Percentiles rank a stretch among this genome's conserved stretches.
phyloP scores from a whole-genome alignment of 1,140 invertebrate genomes.

The Drosophila teissieri region DNA sequence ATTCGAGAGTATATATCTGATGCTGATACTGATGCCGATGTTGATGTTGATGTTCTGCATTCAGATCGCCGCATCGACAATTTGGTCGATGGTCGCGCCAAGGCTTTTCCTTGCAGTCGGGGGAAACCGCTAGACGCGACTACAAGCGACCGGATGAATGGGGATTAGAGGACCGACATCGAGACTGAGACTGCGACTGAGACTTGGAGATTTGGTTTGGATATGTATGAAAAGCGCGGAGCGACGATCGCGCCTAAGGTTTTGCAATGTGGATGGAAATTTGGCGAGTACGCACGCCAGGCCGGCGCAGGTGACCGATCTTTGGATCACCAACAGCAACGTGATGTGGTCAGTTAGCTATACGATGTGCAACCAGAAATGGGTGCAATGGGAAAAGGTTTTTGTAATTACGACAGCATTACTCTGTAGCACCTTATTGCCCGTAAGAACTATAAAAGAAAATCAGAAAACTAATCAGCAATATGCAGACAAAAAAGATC shows the following conservation, averaged over 20 bases:
- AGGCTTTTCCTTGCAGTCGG: constrained; percentile 66
- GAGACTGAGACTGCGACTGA: too few relatives aligned
- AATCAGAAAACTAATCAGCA: constrained; percentile 2
- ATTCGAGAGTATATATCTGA: constrained; percentile 14
- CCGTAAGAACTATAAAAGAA: not conserved
- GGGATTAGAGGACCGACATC: not conserved
- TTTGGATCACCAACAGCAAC: constrained; percentile 52
- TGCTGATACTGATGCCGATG: constrained; percentile 14
- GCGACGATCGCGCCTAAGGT: constrained; percentile 25
- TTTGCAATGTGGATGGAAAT: constrained; percentile 53
- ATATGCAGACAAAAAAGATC: not conserved
- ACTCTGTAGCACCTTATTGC: not conserved
- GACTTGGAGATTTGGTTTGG: constrained; percentile 17
- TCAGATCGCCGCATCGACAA: constrained; percentile 42
- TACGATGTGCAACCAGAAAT: not conserved
- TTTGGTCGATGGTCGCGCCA: constrained; percentile 59
- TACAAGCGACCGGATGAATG: constrained; percentile 12
- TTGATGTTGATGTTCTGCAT: constrained; percentile 15
- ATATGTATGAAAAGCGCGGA: constrained; percentile 13
- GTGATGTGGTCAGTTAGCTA: constrained; percentile 46
- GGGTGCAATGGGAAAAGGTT: not conserved
- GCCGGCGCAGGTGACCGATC: constrained; percentile 66
- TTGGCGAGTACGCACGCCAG: constrained; percentile 61
- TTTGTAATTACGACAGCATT: not conserved
- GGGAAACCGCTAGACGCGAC: constrained; percentile 56